These are phyloP conservation scores for Ochotona curzoniae DNA, from an alignment of 2,113 vertebrate genomes.

Conservation along the genomic window DNA sequence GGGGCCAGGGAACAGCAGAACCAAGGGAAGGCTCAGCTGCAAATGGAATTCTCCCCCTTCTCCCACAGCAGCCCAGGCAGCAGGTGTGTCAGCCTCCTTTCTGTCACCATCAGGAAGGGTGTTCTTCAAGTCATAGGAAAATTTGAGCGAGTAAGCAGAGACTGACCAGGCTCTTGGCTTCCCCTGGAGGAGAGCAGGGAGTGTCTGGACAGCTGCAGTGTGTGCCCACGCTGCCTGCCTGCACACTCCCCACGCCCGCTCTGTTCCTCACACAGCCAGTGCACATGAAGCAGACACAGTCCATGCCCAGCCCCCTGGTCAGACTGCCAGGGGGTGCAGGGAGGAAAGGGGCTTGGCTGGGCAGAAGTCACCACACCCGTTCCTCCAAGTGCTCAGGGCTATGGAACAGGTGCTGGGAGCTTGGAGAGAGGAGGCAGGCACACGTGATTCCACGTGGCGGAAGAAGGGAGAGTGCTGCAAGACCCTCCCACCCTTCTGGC, in stretches of 20 bases:
- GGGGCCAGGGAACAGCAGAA: accelerated
- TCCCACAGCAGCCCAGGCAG: too few relatives aligned
- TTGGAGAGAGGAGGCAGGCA: not conserved
- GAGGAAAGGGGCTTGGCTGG: accelerated
- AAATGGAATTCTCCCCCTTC: not conserved
- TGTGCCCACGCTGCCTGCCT: too few relatives aligned
- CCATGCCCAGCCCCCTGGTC: accelerated
- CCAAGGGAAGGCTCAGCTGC: not conserved
- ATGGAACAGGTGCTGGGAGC: too few relatives aligned
- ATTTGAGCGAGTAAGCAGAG: too few relatives aligned
- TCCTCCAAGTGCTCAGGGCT: not conserved
- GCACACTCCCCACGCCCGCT: too few relatives aligned
- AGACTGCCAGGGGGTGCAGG: accelerated
- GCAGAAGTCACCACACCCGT: not conserved
- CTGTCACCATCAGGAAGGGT: not conserved
- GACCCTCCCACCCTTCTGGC: too few relatives aligned
- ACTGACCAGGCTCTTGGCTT: not conserved
- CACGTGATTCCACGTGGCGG: not conserved
- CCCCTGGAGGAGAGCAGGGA: not conserved
- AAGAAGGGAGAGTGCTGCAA: accelerated
- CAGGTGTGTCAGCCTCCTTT: not conserved
- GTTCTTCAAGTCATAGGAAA: not conserved
- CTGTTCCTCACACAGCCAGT: not conserved
- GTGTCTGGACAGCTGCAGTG: accelerated
- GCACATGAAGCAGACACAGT: not conserved